Percentiles rank a stretch among this genome's conserved stretches.
phyloP scores from a whole-genome alignment of 2,888 invertebrate genomes.

The Gibbula magus region DNA sequence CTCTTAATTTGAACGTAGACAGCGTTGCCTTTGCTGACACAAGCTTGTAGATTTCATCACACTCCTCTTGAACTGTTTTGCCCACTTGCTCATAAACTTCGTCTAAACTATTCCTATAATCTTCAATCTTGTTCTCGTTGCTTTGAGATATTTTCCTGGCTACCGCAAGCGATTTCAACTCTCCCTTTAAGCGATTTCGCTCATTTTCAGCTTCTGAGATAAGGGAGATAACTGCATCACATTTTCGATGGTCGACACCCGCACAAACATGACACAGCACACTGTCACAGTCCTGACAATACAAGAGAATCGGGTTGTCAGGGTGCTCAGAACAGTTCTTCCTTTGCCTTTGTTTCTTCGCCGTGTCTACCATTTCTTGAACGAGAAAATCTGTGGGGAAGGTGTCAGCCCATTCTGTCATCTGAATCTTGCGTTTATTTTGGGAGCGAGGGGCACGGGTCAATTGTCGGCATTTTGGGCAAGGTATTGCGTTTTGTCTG shows the following conservation, averaged over 20 bases:
- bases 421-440: too few relatives aligned
- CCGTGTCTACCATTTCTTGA: neutral
- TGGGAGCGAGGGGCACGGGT: neutral
- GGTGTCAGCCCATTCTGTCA: neutral
- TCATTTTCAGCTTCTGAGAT: neutral
- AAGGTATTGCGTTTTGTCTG: neutral
- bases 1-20: too few relatives aligned
- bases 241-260: conserved; percentile 9
- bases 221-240: conserved; percentile 10
- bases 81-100: too few relatives aligned
- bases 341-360: neutral
- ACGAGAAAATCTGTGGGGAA: conserved; percentile 10
- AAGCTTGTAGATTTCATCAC: too few relatives aligned
- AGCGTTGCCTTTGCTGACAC: too few relatives aligned
- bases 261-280: conserved; percentile 3
- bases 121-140: too few relatives aligned
- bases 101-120: too few relatives aligned
- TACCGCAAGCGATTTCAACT: too few relatives aligned
- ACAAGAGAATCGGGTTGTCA: neutral
- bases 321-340: neutral
- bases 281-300: neutral
- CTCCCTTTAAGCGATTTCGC: neutral
- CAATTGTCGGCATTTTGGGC: neutral
- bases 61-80: too few relatives aligned
- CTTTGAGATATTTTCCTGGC: too few relatives aligned